These are phyloP conservation scores for Pterois miles DNA, from an alignment of 2,797 vertebrate genomes.

Conservation along the genomic window DNA sequence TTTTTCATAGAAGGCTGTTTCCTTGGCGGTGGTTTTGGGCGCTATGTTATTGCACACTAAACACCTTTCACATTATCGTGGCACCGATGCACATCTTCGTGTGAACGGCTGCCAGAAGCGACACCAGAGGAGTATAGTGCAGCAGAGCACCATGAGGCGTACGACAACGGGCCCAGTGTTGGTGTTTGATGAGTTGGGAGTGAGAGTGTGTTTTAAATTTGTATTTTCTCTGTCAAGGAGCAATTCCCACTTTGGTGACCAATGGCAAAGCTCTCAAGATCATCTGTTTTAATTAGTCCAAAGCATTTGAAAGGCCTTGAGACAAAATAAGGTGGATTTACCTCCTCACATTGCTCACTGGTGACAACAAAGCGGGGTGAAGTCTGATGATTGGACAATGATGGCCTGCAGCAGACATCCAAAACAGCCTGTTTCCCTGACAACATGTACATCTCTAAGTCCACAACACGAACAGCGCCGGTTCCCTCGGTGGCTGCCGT, in stretches of 20 bases:
- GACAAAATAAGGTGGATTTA: slow-evolving; percentile 29
- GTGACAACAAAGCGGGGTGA: slow-evolving; percentile 24
- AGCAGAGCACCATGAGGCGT: background rate
- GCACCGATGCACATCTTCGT: no score
- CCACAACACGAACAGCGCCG: background rate
- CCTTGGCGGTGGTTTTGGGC: no score
- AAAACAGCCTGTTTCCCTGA: slow-evolving; percentile 21
- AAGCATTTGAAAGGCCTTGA: background rate
- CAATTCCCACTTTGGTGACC: background rate
- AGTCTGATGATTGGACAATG: background rate
- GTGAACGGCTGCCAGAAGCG: background rate
- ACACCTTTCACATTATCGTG: no score
- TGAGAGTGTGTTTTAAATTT: background rate
- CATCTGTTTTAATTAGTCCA: background rate
- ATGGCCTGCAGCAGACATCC: slow-evolving; percentile 20
- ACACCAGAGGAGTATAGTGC: background rate
- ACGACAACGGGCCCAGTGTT: background rate
- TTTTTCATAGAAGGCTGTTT: no score
- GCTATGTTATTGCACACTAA: no score
- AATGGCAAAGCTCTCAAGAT: background rate
- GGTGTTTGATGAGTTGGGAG: background rate
- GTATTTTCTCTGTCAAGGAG: background rate
- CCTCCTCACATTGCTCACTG: slow-evolving; percentile 22
- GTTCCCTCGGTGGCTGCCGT: slow-evolving; percentile 13
- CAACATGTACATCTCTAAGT: background rate